phyloP scores from a whole-genome alignment of 1,140 invertebrate genomes.

The Lerema accius region DNA sequence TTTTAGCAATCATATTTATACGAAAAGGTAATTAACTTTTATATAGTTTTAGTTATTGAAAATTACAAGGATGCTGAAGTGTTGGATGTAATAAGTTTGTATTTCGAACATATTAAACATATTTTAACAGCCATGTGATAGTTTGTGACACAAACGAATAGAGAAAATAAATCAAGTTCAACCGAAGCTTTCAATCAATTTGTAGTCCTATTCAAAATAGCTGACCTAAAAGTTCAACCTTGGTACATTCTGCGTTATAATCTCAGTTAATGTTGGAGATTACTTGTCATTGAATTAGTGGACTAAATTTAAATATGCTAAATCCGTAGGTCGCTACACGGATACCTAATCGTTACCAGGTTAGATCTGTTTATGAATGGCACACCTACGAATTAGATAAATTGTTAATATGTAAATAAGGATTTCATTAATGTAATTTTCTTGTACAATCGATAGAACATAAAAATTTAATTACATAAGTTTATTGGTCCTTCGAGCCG shows the following conservation, averaged over 20 bases:
- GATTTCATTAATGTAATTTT: no score
- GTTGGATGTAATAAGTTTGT: no score
- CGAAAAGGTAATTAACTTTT: no score
- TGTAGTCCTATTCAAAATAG: slow-evolving; percentile 25
- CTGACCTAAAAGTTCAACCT: slow-evolving; percentile 47
- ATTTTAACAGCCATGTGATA: no score
- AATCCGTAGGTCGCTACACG: slow-evolving; percentile 18
- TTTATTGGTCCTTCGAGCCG: slow-evolving; percentile 15
- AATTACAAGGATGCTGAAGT: no score
- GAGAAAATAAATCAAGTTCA: no score
- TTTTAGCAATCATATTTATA: no score
- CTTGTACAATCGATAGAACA: no score
- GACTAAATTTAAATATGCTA: slow-evolving; percentile 44
- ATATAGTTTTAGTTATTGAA: no score
- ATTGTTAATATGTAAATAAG: no score
- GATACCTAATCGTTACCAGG: slow-evolving; percentile 27
- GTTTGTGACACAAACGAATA: no score
- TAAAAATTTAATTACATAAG: background rate
- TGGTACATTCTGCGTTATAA: slow-evolving; percentile 41
- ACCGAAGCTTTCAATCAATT: slow-evolving; percentile 12
- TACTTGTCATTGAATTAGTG: slow-evolving; percentile 46
- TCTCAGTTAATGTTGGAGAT: slow-evolving; percentile 31
- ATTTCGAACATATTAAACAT: no score
- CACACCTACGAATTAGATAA: background rate
- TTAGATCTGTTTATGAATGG: slow-evolving; percentile 35